Base-by-base conservation (phyloP, 2,797 vertebrate genomes). In the Staurois parvus region DNA sequence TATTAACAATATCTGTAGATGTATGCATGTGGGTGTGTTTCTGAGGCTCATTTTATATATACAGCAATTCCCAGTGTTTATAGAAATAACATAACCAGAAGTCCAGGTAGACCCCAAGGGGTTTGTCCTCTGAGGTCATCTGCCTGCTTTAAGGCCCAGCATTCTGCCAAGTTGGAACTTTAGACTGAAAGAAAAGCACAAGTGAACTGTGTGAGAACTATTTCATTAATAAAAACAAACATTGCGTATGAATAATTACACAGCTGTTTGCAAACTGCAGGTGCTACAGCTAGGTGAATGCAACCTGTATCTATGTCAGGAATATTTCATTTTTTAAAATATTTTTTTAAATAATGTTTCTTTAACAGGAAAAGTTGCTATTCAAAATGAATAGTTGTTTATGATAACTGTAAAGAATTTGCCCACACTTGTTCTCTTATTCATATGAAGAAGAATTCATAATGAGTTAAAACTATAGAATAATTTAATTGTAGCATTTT, bases 1-100 rank as follows among this genome's bases (percentile, higher is more conserved):
- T 80, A 45, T 80, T 80, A 79, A 80, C 78, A 70, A 70, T 69
- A 80, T 42, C 29, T 80, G 42, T 67, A 79, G 77, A 79, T 79
- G 52, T 59, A 32, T 70, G 78, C 70, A 45, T 56, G 67, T 45
- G 69, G 59, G 48, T 52, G 64, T 80, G 69, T 70, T 80, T 24
- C 79, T 81, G 79, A 81, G 56, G 24, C n/a, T 72, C 13, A 26
- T 72, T 81, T 81, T 68, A 81, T 72, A 70, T 72, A 72, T 34
- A 56, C 48, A 81, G 42, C 79, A 56, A 21, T 69, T 81, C 78
- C 32, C 7, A 15, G n/a, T 81, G 79, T 72, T 81, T 81, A n/a
- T 37, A 81, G 24, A 81, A 81, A 81, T 56, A 72, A 81, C 70
- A 80, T 69, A 70, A 70, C 28, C 78, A 80, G 79, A 81, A 72